Base-by-base conservation (phyloP, 1,140 invertebrate species). In the Harpegnathos saltator region DNA sequence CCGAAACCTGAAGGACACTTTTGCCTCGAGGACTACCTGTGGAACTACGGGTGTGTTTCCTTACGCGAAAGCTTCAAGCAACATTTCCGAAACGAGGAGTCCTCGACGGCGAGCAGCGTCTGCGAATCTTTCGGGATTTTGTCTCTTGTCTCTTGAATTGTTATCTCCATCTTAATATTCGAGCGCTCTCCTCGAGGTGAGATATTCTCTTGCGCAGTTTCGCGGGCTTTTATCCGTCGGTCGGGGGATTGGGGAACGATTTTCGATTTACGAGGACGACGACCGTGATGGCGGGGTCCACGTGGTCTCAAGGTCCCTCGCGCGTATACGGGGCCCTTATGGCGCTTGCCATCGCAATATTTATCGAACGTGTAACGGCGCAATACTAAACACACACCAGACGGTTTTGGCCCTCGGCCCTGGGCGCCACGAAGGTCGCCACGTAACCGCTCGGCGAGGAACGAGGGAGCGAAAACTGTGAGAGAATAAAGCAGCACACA, bases 331-430 rank as follows among this genome's bases (percentile, higher is more conserved):
- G 81, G 87, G 85, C 88, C 88, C 84, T 91, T 90, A 86, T 85
- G 73, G 54, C 82, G 50, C 62, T 44, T 52, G 48, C 62, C 65
- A 72, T 87, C 78, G 80, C 78, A 85, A 90, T 89, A 87, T 89
- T 88, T 89, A 88, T 89, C 78, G 87, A 81, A 65, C 81, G 80
- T 87, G 68, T 63, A 83, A 74, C 77, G 74, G 61, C 73, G 80
- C 83, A 84, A 84, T 85, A 82, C 85, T 82, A 85, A 89, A 88
- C 84, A 74, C 33, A 66, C 54, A 26, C 19, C 83, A 74, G 83
- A 89, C 85, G 62, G 72, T 92, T 92, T 93, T 92, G 91, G 91
- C 92, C 93, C 91, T 93, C 91, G 91, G 86, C 88, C 89, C 86
- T 89, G 91, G 85, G 89, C 65, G 66, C 50, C n/a, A 62, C 86